These are phyloP conservation scores for Anodontia alba DNA, from an alignment of 2,888 invertebrate species.

Conservation along the genomic window DNA sequence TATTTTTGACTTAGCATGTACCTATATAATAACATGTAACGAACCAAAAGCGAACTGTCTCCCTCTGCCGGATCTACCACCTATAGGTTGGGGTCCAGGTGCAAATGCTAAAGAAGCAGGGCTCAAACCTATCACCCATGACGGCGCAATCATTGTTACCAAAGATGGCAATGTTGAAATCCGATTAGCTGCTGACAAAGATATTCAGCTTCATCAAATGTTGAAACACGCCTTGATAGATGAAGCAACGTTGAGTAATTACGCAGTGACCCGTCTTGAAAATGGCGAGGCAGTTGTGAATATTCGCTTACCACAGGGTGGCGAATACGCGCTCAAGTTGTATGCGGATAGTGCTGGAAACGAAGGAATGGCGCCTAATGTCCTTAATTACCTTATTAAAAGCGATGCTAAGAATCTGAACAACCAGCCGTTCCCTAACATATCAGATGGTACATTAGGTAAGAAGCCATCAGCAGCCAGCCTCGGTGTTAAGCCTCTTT, in stretches of 20 bases:
- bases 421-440: conserved; percentile 77
- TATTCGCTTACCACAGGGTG: conserved; percentile 78
- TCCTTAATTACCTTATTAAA: conserved; percentile 82
- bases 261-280: conserved; percentile 76
- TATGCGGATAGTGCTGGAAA: conserved; percentile 78
- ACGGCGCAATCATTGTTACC: conserved; percentile 77
- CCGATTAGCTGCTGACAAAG: conserved; percentile 73
- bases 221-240: conserved; percentile 79
- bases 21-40: conserved; percentile 80
- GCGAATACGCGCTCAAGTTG: conserved; percentile 81
- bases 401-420: conserved; percentile 68
- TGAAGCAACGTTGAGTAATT: conserved; percentile 78
- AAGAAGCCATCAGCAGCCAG: conserved; percentile 67
- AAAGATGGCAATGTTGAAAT: conserved; percentile 81
- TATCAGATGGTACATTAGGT: conserved; percentile 76
- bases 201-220: conserved; percentile 75
- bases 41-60: conserved; percentile 74
- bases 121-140: conserved; percentile 77
- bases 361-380: conserved; percentile 80
- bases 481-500: conserved; percentile 74
- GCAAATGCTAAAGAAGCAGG: conserved; percentile 77
- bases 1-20: conserved; percentile 80
- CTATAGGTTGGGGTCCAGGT: conserved; percentile 82
- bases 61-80: conserved; percentile 81
- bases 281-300: conserved; percentile 77